A percentile compares a stretch with the other conserved stretches of the same genome.
These are phyloP conservation scores for Protodeltote pygarga DNA, from an alignment of 2,888 invertebrate species.

Conservation along the genomic window DNA sequence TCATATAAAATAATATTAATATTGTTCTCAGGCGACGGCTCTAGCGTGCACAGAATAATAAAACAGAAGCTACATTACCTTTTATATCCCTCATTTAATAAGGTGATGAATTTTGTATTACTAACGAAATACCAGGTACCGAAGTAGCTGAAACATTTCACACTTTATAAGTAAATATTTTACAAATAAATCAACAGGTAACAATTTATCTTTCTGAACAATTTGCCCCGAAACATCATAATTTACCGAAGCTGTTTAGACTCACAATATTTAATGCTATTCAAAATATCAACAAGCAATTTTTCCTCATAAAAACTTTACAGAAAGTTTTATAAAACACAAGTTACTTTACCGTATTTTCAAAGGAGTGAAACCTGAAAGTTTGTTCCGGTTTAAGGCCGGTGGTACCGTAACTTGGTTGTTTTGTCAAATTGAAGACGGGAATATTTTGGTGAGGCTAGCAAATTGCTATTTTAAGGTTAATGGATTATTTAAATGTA, in stretches of 20 bases:
- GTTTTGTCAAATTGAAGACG: slow-evolving; percentile 43
- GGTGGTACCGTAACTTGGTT: slow-evolving; percentile 44
- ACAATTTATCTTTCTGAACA: slow-evolving; percentile 37
- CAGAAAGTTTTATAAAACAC: slow-evolving; percentile 46
- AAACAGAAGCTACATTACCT: slow-evolving; percentile 18
- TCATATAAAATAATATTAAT: slow-evolving; percentile 21
- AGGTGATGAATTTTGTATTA: slow-evolving; percentile 24
- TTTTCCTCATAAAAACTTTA: slow-evolving; percentile 51
- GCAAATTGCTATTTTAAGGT: slow-evolving; percentile 22
- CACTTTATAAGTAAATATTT: slow-evolving; percentile 28
- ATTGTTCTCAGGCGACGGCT: slow-evolving; percentile 17
- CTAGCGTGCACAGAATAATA: slow-evolving; percentile 25
- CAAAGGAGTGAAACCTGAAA: slow-evolving; percentile 45
- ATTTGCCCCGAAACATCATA: slow-evolving; percentile 23
- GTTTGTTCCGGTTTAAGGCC: slow-evolving; percentile 40
- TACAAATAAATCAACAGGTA: slow-evolving; percentile 41
- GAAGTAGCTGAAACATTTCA: slow-evolving; percentile 7
- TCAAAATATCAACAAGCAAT: slow-evolving; percentile 45
- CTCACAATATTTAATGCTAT: slow-evolving; percentile 38
- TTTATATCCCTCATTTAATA: slow-evolving; percentile 29
- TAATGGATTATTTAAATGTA: slow-evolving; percentile 26
- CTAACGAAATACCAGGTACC: slow-evolving; percentile 23
- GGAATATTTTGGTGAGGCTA: slow-evolving; percentile 22
- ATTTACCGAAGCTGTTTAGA: slow-evolving; percentile 25
- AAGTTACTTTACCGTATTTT: slow-evolving; percentile 46